These are phyloP conservation scores for Tachystola acroxantha DNA, from an alignment of 2,888 invertebrate species.

Conservation along the genomic window DNA sequence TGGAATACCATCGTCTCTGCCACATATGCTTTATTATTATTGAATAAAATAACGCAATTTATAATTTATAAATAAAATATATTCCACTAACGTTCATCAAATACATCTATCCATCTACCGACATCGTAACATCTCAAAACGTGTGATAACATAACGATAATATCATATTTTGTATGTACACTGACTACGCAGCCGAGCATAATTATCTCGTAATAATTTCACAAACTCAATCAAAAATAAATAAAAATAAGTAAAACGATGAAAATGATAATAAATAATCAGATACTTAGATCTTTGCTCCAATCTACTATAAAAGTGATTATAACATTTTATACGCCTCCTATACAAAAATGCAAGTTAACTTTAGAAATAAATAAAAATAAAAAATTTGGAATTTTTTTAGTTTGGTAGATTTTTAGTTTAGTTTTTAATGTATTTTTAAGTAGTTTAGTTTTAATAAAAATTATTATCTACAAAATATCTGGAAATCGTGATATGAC, in stretches of 20 bases:
- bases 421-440: no score
- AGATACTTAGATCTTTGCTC: slow-evolving; percentile 38
- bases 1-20: no score
- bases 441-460: no score
- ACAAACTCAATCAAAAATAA: slow-evolving; percentile 12
- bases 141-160: slow-evolving; percentile 32
- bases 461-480: neutral
- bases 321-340: slow-evolving; percentile 5
- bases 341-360: slow-evolving; percentile 6
- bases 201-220: slow-evolving; percentile 22
- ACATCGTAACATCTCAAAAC: slow-evolving; percentile 38
- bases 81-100: slow-evolving; percentile 62
- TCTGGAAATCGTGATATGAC: neutral
- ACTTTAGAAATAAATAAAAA: neutral
- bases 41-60: no score
- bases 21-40: no score
- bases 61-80: slow-evolving; percentile 65
- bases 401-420: no score
- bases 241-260: slow-evolving; percentile 14
- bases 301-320: slow-evolving; percentile 23
- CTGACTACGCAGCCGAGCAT: slow-evolving; percentile 10
- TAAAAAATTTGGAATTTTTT: no score
- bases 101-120: slow-evolving; percentile 53
- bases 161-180: slow-evolving; percentile 30
- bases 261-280: slow-evolving; percentile 19